Evolutionary conservation across 2,797 vertebrate genomes (phyloP), one percentile per base, ranked within the genome.

Genomic region (Propithecus perrieri): DNA sequence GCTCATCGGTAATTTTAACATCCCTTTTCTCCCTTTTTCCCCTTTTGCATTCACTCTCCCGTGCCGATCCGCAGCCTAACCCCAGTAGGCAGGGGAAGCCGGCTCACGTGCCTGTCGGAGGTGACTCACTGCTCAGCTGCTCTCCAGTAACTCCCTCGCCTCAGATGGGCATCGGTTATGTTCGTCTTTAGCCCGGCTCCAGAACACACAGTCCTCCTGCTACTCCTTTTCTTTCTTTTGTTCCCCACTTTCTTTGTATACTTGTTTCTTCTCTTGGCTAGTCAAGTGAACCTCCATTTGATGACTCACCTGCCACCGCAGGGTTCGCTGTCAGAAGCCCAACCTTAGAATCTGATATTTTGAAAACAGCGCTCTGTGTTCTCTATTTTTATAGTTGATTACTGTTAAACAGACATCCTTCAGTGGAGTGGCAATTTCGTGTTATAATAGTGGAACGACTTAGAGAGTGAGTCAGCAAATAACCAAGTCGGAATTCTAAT

Each of bases 391-490:
- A 35, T 3, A 18, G 41, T 80, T 84, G 76, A 69, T 91, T 81
- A 76, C 22, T 75, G 18, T 55, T 78, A 80, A 72, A 30, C 30
- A 89, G 28, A 48, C 43, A 55, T 53, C 33, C 28, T 85, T 92
- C 35, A 24, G 35, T 50, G 43, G 84, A 85, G 57, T 4, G 65
- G 13, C 33, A 80, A 28, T 72, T 96, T 95, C 35, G 50, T 26
- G 11, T 26, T 26, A 11, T 24, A 65, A 50, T 0, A 24, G 63
- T 71, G 59, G 63, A 89, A 93, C 63, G 75, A 71, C 26, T 10
- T 71, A 46, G 50, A 30, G 41, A 50, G n/a, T 74, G 92, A 93
- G 46, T 96, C 79, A 93, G 43, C 11, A 65, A 71, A 61, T 61
- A 59, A 12, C 28, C 7, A 76, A 59, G 35, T 53, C 28, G 8